Evolutionary conservation across 2,888 invertebrate species (phyloP).

Genomic region (Caenorhabditis auriculariae): DNA sequence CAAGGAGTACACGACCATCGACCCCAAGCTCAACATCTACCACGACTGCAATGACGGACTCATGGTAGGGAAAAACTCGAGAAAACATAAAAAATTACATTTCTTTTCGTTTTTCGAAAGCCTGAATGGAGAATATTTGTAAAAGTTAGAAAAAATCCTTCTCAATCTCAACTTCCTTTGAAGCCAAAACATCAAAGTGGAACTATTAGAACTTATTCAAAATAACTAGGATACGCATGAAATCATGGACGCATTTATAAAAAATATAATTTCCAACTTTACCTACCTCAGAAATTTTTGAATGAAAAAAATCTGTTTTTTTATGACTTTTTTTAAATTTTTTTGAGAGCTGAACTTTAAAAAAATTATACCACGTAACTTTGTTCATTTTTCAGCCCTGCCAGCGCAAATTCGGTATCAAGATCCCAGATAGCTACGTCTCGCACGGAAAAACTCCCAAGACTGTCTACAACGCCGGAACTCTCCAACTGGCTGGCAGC

Average conservation of each 20-base stretch:
- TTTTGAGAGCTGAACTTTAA: too few relatives aligned
- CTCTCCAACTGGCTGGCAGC: conserved; percentile 46
- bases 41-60: conserved; percentile 62
- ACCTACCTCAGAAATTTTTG: not conserved
- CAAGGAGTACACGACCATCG: conserved; percentile 60
- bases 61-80: too few relatives aligned
- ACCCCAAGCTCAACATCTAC: conserved; percentile 59
- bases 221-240: too few relatives aligned
- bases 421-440: conserved; percentile 52
- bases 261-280: too few relatives aligned
- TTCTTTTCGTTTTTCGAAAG: not conserved
- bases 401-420: conserved; percentile 55
- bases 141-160: too few relatives aligned
- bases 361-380: too few relatives aligned
- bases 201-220: too few relatives aligned
- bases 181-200: too few relatives aligned
- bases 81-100: too few relatives aligned
- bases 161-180: too few relatives aligned
- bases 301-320: too few relatives aligned
- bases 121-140: not conserved
- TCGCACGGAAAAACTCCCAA: conserved; percentile 34
- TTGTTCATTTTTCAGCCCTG: conserved; percentile 38
- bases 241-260: too few relatives aligned
- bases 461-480: conserved; percentile 52
- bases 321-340: not conserved